Conservation (phyloP, 1,140 invertebrate genomes). For the Drosophila ogumai region DNA sequence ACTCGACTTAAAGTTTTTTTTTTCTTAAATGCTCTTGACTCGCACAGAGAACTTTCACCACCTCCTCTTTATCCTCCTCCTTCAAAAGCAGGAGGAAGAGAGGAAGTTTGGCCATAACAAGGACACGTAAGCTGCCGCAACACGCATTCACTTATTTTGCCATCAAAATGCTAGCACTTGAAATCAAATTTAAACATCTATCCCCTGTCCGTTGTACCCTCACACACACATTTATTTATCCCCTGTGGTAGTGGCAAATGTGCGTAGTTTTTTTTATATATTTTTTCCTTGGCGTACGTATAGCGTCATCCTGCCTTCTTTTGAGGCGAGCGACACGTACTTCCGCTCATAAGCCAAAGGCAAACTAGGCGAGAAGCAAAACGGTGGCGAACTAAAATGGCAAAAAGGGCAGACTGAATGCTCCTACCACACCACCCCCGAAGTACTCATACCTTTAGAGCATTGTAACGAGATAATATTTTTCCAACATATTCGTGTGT, state of each 20-base stretch:
- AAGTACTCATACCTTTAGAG: slow-evolving; percentile 43
- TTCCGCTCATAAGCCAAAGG: slow-evolving; percentile 77
- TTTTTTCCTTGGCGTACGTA: slow-evolving; percentile 20
- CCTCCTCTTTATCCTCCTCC: background rate
- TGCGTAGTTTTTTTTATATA: slow-evolving; percentile 47
- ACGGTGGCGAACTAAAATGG: slow-evolving; percentile 41
- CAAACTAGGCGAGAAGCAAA: slow-evolving; percentile 62
- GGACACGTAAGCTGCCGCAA: slow-evolving; percentile 72
- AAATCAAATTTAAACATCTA: slow-evolving; percentile 81
- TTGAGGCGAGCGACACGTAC: slow-evolving; percentile 65
- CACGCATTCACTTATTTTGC: slow-evolving; percentile 81
- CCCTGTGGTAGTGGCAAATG: slow-evolving; percentile 49
- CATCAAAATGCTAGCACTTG: slow-evolving; percentile 78
- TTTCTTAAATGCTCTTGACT: slow-evolving; percentile 18
- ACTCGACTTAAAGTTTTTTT: slow-evolving; percentile 16
- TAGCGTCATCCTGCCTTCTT: slow-evolving; percentile 22
- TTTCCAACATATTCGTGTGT: slow-evolving; percentile 71
- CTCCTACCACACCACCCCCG: background rate
- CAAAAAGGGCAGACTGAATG: slow-evolving; percentile 21
- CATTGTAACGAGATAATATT: slow-evolving; percentile 82
- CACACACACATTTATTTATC: slow-evolving; percentile 49
- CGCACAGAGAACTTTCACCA: slow-evolving; percentile 22
- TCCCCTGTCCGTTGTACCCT: background rate
- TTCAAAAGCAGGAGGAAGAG: background rate
- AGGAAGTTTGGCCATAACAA: slow-evolving; percentile 37